Evolutionary conservation across 2,797 vertebrate species (phyloP).

Genomic region (Rhinichthys osculus): DNA sequence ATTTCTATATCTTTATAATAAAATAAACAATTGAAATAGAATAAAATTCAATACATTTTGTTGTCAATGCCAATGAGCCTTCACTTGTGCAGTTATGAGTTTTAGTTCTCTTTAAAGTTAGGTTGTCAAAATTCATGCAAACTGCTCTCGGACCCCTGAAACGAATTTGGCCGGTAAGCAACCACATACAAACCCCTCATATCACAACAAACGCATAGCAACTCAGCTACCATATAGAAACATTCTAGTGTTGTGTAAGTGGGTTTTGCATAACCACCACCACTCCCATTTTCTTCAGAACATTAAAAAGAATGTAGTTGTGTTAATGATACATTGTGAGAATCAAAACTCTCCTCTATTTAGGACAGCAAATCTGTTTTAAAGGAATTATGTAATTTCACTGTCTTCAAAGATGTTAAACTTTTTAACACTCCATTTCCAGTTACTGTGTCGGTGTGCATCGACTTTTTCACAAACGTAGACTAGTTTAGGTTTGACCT

Average conservation of each 20-base stretch:
- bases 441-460: slow-evolving; percentile 15
- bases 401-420: neutral
- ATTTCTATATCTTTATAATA: neutral
- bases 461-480: slow-evolving; percentile 30
- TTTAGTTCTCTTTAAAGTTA: neutral
- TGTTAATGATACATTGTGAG: neutral
- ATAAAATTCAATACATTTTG: neutral
- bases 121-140: neutral
- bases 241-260: neutral
- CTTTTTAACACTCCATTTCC: slow-evolving; percentile 19
- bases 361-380: slow-evolving; percentile 1
- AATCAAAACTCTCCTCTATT: neutral
- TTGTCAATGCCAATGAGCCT: neutral
- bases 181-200: neutral
- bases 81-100: neutral
- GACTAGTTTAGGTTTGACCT: slow-evolving; percentile 42
- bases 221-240: neutral
- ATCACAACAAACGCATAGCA: neutral
- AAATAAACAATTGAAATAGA: neutral
- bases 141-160: neutral
- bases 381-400: slow-evolving; percentile 29
- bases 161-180: neutral
- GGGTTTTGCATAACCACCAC: neutral
- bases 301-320: neutral
- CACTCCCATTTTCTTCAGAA: neutral